A percentile compares a stretch with the other conserved stretches of the same genome.
Evolutionary conservation across 2,113 vertebrate genomes (phyloP).

Genomic region (Pseudopipra pipra): DNA sequence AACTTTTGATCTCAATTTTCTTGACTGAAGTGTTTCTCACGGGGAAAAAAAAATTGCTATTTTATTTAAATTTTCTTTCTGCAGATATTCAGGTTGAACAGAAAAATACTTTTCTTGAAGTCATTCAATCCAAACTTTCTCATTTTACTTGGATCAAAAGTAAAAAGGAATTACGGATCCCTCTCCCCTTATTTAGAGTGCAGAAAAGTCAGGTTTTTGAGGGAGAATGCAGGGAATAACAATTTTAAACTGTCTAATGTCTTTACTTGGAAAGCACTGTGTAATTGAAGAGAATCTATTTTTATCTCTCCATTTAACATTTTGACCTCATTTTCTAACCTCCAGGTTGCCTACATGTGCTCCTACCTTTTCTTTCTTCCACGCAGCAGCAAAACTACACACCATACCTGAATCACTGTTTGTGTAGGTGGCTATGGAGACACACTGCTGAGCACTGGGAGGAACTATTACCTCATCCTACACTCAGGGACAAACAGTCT

Average conservation of each 20-base stretch:
- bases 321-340: not conserved
- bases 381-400: not conserved
- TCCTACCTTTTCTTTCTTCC: not conserved
- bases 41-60: rapidly evolving
- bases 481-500: not conserved
- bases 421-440: not conserved
- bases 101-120: not conserved
- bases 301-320: not conserved
- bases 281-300: not conserved
- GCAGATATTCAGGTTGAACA: not conserved
- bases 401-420: not conserved
- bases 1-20: not conserved
- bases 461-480: not conserved
- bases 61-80: not conserved
- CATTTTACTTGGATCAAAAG: not conserved
- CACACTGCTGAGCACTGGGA: not conserved
- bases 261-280: not conserved
- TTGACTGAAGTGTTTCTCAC: not conserved
- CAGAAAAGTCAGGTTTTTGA: not conserved
- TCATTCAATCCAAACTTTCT: not conserved
- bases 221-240: not conserved
- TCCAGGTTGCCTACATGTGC: not conserved
- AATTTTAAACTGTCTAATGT: not conserved
- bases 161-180: not conserved
- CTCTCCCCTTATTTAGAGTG: not conserved